Percentiles rank a stretch among this genome's conserved stretches.
Conservation (phyloP, 2,797 vertebrate genomes). For the Allobates femoralis region DNA sequence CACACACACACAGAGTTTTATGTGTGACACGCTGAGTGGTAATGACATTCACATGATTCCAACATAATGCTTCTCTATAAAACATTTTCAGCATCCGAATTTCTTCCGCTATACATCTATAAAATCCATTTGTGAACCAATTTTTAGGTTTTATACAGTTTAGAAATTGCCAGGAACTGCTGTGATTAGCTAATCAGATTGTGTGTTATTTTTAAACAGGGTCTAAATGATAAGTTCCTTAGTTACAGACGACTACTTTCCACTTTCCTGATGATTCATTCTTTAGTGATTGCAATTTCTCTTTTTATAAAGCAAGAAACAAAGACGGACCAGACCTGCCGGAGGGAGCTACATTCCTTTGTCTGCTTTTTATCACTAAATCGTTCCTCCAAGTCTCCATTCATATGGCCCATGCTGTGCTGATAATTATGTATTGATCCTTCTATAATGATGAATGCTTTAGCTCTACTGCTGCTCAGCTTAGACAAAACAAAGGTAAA, state of each 20-base stretch:
- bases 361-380: slow-evolving; percentile 33
- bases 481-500: slow-evolving; percentile 61
- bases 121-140: neutral
- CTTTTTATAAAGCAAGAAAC: slow-evolving; percentile 57
- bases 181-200: slow-evolving; percentile 8
- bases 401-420: slow-evolving; percentile 41
- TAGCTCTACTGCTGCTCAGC: slow-evolving; percentile 60
- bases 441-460: slow-evolving; percentile 65
- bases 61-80: neutral
- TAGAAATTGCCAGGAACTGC: neutral
- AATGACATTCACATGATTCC: too few species aligned
- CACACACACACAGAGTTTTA: too few species aligned
- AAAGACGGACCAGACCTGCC: neutral
- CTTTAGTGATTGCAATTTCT: slow-evolving; percentile 69
- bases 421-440: slow-evolving; percentile 73
- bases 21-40: too few species aligned
- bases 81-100: neutral
- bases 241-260: neutral
- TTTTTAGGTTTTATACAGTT: neutral
- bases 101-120: neutral
- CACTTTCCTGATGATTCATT: slow-evolving; percentile 27
- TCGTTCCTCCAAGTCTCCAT: neutral
- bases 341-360: slow-evolving; percentile 6
- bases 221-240: neutral
- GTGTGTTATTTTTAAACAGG: neutral